Evolutionary conservation across 2,113 vertebrate genomes (phyloP).

Genomic region (Solea senegalensis): DNA sequence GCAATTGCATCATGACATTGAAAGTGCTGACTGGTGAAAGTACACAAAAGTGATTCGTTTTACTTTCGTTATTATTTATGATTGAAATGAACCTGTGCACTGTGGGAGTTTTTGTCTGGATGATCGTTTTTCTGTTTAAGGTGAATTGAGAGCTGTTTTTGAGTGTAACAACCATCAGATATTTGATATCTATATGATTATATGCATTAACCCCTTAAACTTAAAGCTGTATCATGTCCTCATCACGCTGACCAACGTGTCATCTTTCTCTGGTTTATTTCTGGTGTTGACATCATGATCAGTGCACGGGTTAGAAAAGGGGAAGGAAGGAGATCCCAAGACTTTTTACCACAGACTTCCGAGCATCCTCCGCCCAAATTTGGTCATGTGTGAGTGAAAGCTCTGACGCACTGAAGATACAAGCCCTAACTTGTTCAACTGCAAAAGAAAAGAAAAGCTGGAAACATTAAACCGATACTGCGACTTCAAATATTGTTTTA

Average conservation of each 20-base stretch:
- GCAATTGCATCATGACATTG: slow-evolving; percentile 16
- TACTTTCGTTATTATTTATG: neutral
- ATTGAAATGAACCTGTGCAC: no score
- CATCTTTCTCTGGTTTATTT: slow-evolving; percentile 3
- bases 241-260: neutral
- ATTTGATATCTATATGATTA: no score
- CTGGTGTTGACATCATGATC: neutral
- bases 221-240: slow-evolving; percentile 17
- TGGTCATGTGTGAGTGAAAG: slow-evolving; percentile 21
- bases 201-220: no score
- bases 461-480: no score
- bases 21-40: neutral
- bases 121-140: no score
- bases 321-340: slow-evolving; percentile 49
- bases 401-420: neutral
- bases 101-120: no score
- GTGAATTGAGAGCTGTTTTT: no score
- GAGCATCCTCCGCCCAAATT: slow-evolving; percentile 34
- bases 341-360: slow-evolving; percentile 15
- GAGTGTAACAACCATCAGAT: no score
- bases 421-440: slow-evolving; percentile 18
- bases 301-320: slow-evolving; percentile 10
- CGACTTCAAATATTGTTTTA: no score
- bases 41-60: neutral
- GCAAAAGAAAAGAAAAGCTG: no score